These are phyloP conservation scores for Rhopalosiphum padi DNA, from an alignment of 1,140 invertebrate genomes.

Conservation along the genomic window DNA sequence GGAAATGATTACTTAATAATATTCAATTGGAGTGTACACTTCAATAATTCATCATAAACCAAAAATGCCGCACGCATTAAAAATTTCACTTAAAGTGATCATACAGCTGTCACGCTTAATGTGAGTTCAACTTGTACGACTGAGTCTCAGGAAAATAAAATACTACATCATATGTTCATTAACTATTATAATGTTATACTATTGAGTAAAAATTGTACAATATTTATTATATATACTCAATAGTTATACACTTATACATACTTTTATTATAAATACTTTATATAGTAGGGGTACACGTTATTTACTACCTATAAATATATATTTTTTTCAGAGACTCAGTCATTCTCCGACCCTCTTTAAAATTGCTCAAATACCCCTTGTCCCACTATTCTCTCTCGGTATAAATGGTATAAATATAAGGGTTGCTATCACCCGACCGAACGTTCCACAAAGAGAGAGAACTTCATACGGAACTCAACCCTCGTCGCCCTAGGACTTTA, in stretches of 20 bases:
- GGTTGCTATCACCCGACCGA: background rate
- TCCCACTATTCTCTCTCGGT: background rate
- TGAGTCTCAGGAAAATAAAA: no score
- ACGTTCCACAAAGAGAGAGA: background rate
- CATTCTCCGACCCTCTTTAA: background rate
- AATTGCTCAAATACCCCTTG: background rate
- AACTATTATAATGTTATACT: background rate
- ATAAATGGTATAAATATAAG: background rate
- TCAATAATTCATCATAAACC: background rate
- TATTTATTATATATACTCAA: background rate
- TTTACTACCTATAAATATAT: background rate
- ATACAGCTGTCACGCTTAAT: no score
- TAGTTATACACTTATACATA: background rate
- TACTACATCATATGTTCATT: no score
- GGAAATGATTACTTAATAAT: no score
- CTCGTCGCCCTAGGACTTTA: background rate
- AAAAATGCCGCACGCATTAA: background rate
- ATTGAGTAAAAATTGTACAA: background rate
- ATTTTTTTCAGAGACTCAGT: background rate
- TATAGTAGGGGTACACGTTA: background rate
- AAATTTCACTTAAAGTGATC: no score
- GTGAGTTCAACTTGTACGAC: no score
- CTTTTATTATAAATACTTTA: background rate
- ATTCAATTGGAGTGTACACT: no score
- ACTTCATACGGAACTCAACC: constrained; percentile 1